phyloP scores from a whole-genome alignment of 2,888 invertebrate species.

The Pseudococcus viburni region DNA sequence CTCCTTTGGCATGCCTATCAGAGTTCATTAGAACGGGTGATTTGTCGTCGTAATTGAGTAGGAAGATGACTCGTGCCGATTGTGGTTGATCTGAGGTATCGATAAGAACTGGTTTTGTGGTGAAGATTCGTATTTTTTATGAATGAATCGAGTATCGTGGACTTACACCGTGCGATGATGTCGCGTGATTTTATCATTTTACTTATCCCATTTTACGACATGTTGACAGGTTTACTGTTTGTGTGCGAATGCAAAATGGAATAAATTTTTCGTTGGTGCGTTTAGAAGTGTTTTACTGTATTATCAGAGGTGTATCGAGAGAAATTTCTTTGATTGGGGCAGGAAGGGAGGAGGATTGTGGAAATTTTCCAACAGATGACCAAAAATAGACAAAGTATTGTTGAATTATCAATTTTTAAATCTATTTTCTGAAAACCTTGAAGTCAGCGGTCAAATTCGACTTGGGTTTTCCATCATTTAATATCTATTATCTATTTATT shows the following conservation, averaged over 20 bases:
- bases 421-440: no score
- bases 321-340: no score
- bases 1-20: no score
- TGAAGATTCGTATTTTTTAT: not conserved
- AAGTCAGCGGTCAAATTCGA: no score
- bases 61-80: not conserved
- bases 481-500: no score
- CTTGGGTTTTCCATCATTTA: no score
- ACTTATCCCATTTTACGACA: not conserved
- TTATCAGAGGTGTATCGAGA: not conserved
- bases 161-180: not conserved
- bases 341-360: no score
- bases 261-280: not conserved
- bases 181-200: not conserved
- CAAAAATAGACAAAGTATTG: no score
- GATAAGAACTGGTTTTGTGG: slow-evolving; percentile 2
- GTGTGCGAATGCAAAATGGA: not conserved
- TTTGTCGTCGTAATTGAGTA: not conserved
- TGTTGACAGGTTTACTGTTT: not conserved
- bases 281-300: not conserved
- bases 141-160: not conserved
- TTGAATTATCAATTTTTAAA: no score
- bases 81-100: not conserved
- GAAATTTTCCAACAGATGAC: no score
- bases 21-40: not conserved